Evolutionary conservation across 2,113 vertebrate genomes (phyloP).

Genomic region (Ivindomyrus marchei): DNA sequence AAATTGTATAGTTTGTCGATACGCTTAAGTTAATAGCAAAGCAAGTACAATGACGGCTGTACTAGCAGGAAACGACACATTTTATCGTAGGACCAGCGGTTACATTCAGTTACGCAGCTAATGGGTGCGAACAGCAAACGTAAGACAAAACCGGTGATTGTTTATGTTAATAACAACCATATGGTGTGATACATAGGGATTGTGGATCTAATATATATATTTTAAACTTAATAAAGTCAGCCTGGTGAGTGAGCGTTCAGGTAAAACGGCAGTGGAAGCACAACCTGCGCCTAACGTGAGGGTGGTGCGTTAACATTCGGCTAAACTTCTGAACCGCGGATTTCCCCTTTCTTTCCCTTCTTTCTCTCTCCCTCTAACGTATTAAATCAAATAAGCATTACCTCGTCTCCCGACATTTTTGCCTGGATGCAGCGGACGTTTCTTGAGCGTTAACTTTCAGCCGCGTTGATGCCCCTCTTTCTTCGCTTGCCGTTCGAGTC

Average conservation of each 20-base stretch:
- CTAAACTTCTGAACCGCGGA: not conserved
- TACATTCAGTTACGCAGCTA: not conserved
- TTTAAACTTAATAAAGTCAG: not conserved
- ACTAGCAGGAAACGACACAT: not conserved
- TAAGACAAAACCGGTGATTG: not conserved
- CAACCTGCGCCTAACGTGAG: not conserved
- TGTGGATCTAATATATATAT: not conserved
- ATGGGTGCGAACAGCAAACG: not conserved
- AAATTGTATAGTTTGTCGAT: not conserved
- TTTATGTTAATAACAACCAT: not conserved
- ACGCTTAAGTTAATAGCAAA: not conserved
- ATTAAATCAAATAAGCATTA: not conserved
- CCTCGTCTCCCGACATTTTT: slow-evolving; percentile 40
- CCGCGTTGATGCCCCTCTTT: not conserved
- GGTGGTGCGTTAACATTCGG: not conserved
- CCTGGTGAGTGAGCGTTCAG: not conserved
- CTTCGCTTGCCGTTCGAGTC: not conserved
- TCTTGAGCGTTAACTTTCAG: not conserved
- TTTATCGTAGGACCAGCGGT: not conserved
- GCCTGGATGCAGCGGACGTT: not conserved
- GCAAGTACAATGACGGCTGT: not conserved
- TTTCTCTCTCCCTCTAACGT: not conserved
- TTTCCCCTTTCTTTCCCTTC: not conserved
- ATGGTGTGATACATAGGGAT: not conserved
- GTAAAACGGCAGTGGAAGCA: not conserved